These are phyloP conservation scores for Sakesphorus luctuosus DNA, from an alignment of 2,113 vertebrate genomes.

Conservation along the genomic window DNA sequence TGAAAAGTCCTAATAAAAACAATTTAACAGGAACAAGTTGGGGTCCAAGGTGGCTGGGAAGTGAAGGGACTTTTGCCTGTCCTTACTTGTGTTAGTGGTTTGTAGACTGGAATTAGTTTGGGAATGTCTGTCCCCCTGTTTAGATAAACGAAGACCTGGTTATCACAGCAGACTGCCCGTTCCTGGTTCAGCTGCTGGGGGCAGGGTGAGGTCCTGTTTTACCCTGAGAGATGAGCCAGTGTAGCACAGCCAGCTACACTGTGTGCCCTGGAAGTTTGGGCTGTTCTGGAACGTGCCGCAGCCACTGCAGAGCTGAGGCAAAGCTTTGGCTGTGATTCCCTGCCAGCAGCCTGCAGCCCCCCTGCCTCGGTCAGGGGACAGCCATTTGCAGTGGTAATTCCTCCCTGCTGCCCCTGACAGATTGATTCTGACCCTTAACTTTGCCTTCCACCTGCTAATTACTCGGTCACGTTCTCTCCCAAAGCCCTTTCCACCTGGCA, in stretches of 20 bases:
- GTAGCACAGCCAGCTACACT: background rate
- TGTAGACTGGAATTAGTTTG: background rate
- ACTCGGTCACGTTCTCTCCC: background rate
- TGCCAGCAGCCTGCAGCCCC: background rate
- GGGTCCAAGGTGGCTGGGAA: background rate
- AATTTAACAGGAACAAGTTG: background rate
- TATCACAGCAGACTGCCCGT: background rate
- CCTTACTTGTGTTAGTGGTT: background rate
- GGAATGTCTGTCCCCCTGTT: background rate
- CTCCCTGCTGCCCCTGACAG: background rate
- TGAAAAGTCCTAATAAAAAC: background rate
- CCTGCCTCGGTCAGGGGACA: background rate
- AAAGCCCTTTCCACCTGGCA: conserved; percentile 3
- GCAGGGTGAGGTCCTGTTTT: background rate
- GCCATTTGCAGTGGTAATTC: background rate
- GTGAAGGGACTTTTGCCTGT: background rate
- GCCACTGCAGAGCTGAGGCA: background rate
- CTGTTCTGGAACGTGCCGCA: background rate
- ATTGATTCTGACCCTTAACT: conserved; percentile 19
- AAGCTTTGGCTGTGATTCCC: background rate
- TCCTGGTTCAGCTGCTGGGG: background rate
- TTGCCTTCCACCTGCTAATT: conserved; percentile 42
- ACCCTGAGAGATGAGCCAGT: background rate
- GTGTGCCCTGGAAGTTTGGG: background rate
- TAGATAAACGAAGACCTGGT: background rate